Conservation (phyloP, 2,113 vertebrate species). For the Corythornis madagascariensis region DNA sequence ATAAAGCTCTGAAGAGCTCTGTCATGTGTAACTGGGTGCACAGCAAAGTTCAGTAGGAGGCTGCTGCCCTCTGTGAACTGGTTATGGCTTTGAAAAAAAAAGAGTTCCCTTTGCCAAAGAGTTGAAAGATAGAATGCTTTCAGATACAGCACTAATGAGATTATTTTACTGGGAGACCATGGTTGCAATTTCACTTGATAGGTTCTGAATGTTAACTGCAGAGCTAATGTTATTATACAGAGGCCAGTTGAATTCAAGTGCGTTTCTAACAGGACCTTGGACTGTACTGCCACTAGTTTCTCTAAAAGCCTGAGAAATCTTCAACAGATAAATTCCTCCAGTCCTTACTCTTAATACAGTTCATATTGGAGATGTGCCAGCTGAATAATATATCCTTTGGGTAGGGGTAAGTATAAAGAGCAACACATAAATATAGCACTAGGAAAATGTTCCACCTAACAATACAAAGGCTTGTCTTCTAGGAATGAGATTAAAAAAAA, state of each 20-base stretch:
- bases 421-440: background rate
- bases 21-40: background rate
- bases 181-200: background rate
- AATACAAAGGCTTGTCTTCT: background rate
- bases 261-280: background rate
- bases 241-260: background rate
- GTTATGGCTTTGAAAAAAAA: background rate
- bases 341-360: background rate
- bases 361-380: background rate
- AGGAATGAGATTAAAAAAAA: background rate
- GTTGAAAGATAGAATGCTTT: background rate
- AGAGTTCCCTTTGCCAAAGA: background rate
- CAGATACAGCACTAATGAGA: rapidly evolving
- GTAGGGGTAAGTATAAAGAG: background rate
- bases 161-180: background rate
- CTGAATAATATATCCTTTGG: background rate
- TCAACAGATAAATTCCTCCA: background rate
- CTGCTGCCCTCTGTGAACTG: background rate
- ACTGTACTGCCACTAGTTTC: background rate
- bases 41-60: background rate
- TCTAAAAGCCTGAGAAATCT: background rate
- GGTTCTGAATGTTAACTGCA: background rate
- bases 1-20: background rate
- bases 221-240: background rate
- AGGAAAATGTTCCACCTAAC: background rate